Evolutionary conservation across 2,797 vertebrate species (phyloP).

Genomic region (Psittacula echo): DNA sequence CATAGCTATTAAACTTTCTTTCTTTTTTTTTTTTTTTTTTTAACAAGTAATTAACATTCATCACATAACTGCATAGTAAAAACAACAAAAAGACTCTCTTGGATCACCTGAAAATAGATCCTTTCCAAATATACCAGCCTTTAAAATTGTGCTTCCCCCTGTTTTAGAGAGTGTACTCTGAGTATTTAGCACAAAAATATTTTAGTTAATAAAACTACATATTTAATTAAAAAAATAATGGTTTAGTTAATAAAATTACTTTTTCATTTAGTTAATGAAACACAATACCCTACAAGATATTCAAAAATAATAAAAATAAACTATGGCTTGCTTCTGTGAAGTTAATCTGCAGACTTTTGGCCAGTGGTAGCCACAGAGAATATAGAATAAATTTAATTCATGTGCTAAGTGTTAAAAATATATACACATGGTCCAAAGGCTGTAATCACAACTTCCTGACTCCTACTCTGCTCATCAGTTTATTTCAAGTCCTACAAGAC

Average conservation of each 20-base stretch:
- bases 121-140: not conserved
- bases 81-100: not conserved
- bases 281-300: not conserved
- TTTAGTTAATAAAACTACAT: not conserved
- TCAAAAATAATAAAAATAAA: not conserved
- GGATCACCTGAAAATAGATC: not conserved
- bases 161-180: not conserved
- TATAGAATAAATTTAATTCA: not conserved
- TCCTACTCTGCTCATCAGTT: not conserved
- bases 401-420: not conserved
- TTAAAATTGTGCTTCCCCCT: not conserved
- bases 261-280: not conserved
- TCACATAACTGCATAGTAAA: not conserved
- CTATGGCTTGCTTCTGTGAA: not conserved
- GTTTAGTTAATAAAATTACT: not conserved
- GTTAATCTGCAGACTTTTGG: not conserved
- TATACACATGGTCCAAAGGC: not conserved
- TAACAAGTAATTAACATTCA: not conserved
- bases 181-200: not conserved
- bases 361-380: not conserved
- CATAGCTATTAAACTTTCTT: not conserved
- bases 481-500: not conserved
- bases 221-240: not conserved
- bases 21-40: not conserved
- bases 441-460: not conserved